Percentiles rank a stretch among this genome's conserved stretches.
Conservation (phyloP, 2,113 vertebrate genomes). For the Buteo buteo region DNA sequence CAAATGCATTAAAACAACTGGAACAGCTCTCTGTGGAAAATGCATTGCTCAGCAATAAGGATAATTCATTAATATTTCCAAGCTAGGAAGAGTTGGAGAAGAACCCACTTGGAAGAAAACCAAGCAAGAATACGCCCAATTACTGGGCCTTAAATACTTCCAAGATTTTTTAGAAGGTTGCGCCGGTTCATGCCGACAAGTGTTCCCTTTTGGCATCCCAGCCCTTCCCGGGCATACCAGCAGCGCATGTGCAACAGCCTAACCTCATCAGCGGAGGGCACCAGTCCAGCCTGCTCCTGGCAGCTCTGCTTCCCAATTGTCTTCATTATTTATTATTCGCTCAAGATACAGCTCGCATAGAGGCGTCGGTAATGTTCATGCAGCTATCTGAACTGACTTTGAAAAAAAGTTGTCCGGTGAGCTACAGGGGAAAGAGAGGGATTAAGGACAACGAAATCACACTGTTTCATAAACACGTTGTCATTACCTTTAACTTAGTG, state of each 20-base stretch:
- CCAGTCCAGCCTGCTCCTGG: slow-evolving; percentile 3
- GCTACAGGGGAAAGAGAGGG: background rate
- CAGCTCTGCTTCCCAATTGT: background rate
- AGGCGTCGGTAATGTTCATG: background rate
- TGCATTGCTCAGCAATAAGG: slow-evolving; percentile 22
- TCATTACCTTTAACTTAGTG: background rate
- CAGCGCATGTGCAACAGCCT: background rate
- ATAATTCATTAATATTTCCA: slow-evolving; percentile 59
- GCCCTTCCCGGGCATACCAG: background rate
- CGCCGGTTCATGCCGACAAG: background rate
- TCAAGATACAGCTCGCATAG: background rate
- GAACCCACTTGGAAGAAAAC: slow-evolving; percentile 16
- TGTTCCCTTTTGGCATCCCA: slow-evolving; percentile 37
- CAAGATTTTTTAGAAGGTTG: slow-evolving; percentile 48
- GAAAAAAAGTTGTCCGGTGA: background rate
- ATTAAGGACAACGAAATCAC: slow-evolving; percentile 2
- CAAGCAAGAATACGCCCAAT: slow-evolving; percentile 37
- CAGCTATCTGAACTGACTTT: background rate
- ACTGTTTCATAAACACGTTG: background rate
- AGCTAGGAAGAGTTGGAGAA: slow-evolving; percentile 33
- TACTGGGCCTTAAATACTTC: slow-evolving; percentile 27
- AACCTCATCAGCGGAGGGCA: background rate
- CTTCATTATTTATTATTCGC: background rate
- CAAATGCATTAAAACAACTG: slow-evolving; percentile 15
- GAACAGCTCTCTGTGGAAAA: slow-evolving; percentile 32